Evolutionary conservation across 2,888 invertebrate genomes (phyloP).

Genomic region (Palloptera scutellata): DNA sequence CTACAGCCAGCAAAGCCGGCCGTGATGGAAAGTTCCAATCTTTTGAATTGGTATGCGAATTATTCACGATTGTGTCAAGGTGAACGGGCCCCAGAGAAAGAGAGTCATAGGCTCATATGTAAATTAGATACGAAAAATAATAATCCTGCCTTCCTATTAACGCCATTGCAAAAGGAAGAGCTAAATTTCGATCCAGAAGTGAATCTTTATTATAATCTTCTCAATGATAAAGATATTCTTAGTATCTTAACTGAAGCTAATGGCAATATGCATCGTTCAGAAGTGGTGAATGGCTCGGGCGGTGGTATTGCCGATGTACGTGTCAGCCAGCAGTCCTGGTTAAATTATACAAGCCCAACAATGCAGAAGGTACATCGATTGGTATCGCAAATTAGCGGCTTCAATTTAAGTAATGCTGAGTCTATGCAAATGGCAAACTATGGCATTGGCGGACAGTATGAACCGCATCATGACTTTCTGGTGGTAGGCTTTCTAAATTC

Average conservation of each 20-base stretch:
- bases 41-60: conserved; percentile 23
- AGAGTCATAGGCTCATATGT: conserved; percentile 33
- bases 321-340: conserved; percentile 51
- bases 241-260: conserved; percentile 49
- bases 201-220: conserved; percentile 83
- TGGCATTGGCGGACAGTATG: conserved; percentile 97
- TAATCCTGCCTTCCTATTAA: conserved; percentile 75
- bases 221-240: conserved; percentile 84
- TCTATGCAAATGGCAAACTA: conserved; percentile 97
- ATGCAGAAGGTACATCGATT: conserved; percentile 30
- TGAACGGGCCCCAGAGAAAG: conserved; percentile 24
- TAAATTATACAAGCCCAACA: conserved; percentile 36
- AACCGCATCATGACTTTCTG: conserved; percentile 91
- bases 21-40: too few species aligned
- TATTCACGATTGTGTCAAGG: conserved; percentile 48
- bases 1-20: too few species aligned
- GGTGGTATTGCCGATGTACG: conserved; percentile 37
- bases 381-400: conserved; percentile 78
- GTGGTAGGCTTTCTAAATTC: conserved; percentile 63
- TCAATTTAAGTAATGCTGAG: conserved; percentile 86
- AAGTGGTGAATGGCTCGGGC: not conserved
- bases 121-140: conserved; percentile 38
- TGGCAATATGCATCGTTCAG: conserved; percentile 39
- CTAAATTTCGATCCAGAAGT: conserved; percentile 80
- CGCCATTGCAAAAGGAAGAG: conserved; percentile 82